Percentiles rank a stretch among this genome's conserved stretches.
Conservation (phyloP, 1,140 invertebrate species). For the Drosophila parvula region DNA sequence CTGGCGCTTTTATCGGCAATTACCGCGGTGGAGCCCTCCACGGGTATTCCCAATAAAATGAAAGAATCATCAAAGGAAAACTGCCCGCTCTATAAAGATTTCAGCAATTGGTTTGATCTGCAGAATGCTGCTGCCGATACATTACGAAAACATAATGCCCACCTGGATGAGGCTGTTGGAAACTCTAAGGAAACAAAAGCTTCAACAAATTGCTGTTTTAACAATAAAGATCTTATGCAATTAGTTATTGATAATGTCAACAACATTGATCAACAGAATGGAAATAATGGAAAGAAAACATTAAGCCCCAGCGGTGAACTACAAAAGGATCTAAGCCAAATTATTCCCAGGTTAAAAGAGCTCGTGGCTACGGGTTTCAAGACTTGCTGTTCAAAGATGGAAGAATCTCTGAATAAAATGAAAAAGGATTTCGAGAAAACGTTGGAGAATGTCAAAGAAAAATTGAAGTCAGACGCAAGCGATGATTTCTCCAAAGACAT, state of each 20-base stretch:
- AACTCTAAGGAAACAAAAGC: neutral
- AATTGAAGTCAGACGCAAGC: neutral
- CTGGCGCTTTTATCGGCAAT: conserved; percentile 38
- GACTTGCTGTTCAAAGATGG: conserved; percentile 38
- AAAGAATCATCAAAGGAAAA: neutral
- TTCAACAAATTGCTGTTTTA: conserved; percentile 26
- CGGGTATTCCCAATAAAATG: neutral
- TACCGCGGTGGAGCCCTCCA: neutral
- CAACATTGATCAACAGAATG: neutral
- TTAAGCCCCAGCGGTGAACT: conserved; percentile 26
- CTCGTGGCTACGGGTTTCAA: neutral
- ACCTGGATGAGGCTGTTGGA: neutral
- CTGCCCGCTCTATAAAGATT: conserved; percentile 11
- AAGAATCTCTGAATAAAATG: neutral
- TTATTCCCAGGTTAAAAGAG: conserved; percentile 26
- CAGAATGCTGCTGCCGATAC: conserved; percentile 2
- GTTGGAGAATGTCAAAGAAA: neutral
- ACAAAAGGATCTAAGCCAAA: conserved; percentile 34
- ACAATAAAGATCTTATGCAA: conserved; percentile 32
- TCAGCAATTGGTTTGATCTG: conserved; percentile 47
- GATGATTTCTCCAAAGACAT: neutral
- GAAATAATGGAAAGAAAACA: no score
- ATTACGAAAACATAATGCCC: neutral
- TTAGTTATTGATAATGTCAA: conserved; percentile 24
- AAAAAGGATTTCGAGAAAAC: conserved; percentile 21